These are phyloP conservation scores for Neolamprologus hecqui DNA, from an alignment of 2,113 vertebrate species.

Conservation along the genomic window DNA sequence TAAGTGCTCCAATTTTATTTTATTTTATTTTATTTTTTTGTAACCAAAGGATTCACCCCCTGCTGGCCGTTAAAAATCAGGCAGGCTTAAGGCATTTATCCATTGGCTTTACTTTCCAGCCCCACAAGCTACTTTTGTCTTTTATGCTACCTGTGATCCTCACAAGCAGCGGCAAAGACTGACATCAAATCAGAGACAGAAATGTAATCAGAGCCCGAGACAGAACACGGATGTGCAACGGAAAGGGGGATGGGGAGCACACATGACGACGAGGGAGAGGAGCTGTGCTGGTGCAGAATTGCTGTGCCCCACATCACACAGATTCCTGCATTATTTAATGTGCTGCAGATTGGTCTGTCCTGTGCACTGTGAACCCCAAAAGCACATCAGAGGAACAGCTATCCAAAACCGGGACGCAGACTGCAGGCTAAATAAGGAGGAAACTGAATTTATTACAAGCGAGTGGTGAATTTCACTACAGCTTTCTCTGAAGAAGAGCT, in stretches of 20 bases:
- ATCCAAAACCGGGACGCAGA: neutral
- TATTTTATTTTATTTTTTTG: accelerated
- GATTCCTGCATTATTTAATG: conserved; percentile 63
- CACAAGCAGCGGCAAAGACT: neutral
- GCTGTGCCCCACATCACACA: conserved; percentile 37
- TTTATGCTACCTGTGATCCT: neutral
- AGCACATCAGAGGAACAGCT: neutral
- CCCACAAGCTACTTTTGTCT: neutral
- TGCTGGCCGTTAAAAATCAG: neutral
- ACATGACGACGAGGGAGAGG: conserved; percentile 21
- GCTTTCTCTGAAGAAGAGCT: neutral
- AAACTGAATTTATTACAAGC: neutral
- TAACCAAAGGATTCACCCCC: neutral
- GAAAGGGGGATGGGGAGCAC: conserved; percentile 1
- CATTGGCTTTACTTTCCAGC: neutral
- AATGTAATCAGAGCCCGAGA: neutral
- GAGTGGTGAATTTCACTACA: neutral
- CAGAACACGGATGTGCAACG: neutral
- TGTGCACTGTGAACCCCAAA: conserved; percentile 16
- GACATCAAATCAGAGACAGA: neutral
- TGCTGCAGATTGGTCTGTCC: conserved; percentile 36
- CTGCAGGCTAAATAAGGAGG: neutral
- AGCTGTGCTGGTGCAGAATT: conserved; percentile 26
- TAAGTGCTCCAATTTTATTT: neutral
- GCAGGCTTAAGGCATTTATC: neutral